These are phyloP conservation scores for Laspeyria flexula DNA, from an alignment of 2,888 invertebrate species.

Conservation along the genomic window DNA sequence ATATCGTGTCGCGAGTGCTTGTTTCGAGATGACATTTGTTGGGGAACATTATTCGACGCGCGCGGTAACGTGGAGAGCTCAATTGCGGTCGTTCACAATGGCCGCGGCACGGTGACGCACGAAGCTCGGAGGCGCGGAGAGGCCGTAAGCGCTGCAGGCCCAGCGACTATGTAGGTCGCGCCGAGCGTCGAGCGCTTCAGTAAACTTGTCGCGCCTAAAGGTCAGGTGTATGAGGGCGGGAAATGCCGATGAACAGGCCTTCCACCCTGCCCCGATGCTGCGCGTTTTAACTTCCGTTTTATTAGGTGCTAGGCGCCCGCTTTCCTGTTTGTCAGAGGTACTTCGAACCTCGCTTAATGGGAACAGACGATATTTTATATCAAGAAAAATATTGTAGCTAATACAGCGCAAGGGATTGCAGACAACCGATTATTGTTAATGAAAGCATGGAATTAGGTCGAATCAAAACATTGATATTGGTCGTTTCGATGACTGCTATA, in stretches of 20 bases:
- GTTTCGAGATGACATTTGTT: conserved; percentile 70
- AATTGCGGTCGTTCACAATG: conserved; percentile 72
- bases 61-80: conserved; percentile 65
- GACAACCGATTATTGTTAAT: conserved; percentile 62
- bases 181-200: conserved; percentile 76
- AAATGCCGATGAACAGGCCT: conserved; percentile 76
- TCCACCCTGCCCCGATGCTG: conserved; percentile 58
- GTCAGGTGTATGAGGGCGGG: conserved; percentile 84
- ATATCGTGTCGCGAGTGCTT: conserved; percentile 63
- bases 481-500: neutral
- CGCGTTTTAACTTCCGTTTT: conserved; percentile 75
- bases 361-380: conserved; percentile 48
- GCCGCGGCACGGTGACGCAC: conserved; percentile 42
- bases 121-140: conserved; percentile 30
- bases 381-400: conserved; percentile 42
- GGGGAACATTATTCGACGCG: conserved; percentile 69
- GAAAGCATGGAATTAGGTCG: conserved; percentile 56
- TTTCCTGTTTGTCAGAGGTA: conserved; percentile 61
- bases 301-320: conserved; percentile 67
- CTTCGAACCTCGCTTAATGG: conserved; percentile 51
- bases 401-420: conserved; percentile 6
- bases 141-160: conserved; percentile 52
- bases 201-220: conserved; percentile 83
- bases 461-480: conserved; percentile 55
- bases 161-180: conserved; percentile 79